Conservation (phyloP, 2,888 invertebrate genomes). For the Beris chalybata region DNA sequence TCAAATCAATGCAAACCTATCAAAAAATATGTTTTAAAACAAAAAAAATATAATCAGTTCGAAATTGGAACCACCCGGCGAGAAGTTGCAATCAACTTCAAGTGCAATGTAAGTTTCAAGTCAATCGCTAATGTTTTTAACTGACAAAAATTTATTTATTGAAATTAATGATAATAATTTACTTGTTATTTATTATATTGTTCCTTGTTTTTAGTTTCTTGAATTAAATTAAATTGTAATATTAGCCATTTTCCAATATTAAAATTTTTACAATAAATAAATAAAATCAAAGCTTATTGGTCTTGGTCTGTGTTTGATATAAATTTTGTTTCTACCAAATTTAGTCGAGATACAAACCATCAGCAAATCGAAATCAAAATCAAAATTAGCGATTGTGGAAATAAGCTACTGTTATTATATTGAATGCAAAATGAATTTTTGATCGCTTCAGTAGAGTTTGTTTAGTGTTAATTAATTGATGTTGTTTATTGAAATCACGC, state of each 20-base stretch:
- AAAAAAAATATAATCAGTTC: conserved; percentile 43
- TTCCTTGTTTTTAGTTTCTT: not conserved
- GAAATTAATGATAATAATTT: conserved; percentile 6
- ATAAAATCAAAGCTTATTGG: too few species aligned
- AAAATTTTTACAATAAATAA: too few species aligned
- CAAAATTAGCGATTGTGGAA: too few species aligned
- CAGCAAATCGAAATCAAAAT: too few species aligned
- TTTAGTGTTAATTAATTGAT: too few species aligned
- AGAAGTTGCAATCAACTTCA: conserved; percentile 47
- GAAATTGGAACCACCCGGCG: conserved; percentile 48
- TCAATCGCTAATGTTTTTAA: conserved; percentile 26
- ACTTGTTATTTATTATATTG: conserved; percentile 12
- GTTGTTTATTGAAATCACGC: too few species aligned
- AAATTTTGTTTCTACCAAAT: too few species aligned
- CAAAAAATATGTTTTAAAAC: conserved; percentile 28
- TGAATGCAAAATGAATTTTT: too few species aligned
- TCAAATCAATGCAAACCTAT: conserved; percentile 11
- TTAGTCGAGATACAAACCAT: too few species aligned
- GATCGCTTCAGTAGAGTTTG: too few species aligned
- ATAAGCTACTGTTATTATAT: too few species aligned
- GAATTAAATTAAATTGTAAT: conserved; percentile 30
- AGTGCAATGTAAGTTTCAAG: conserved; percentile 48
- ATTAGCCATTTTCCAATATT: conserved; percentile 14
- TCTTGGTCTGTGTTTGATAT: too few species aligned
- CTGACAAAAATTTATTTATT: not conserved